phyloP scores from a whole-genome alignment of 2,888 invertebrate genomes.

The Fragum whitleyi region DNA sequence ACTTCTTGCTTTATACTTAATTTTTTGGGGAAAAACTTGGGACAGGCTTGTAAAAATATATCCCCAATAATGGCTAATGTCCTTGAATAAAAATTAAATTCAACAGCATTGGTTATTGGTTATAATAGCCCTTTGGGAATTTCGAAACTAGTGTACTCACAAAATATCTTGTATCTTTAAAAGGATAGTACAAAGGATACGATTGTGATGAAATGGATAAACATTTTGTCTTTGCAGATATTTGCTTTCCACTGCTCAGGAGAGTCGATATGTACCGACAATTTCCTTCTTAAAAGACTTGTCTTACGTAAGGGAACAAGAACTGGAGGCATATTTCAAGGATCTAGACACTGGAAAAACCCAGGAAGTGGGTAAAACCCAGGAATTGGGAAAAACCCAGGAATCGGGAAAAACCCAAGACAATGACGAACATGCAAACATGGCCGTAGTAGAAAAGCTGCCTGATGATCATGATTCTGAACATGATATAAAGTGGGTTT shows the following conservation, averaged over 20 bases:
- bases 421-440: neutral
- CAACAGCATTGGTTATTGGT: no score
- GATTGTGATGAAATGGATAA: no score
- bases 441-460: no score
- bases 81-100: no score
- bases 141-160: no score
- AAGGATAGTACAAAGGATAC: no score
- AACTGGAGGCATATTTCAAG: slow-evolving; percentile 2
- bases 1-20: no score
- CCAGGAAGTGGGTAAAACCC: neutral
- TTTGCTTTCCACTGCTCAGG: neutral
- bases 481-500: neutral
- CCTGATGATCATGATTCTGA: neutral
- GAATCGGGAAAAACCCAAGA: neutral
- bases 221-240: neutral
- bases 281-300: slow-evolving; percentile 22
- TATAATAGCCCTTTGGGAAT: no score
- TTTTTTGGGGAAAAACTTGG: no score
- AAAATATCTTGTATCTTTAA: no score
- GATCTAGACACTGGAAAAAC: neutral
- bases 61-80: no score
- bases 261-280: slow-evolving; percentile 7
- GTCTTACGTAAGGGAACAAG: slow-evolving; percentile 4
- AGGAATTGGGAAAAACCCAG: neutral
- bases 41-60: no score